phyloP scores from a whole-genome alignment of 2,888 invertebrate species.

The Cremastinae sp. region DNA sequence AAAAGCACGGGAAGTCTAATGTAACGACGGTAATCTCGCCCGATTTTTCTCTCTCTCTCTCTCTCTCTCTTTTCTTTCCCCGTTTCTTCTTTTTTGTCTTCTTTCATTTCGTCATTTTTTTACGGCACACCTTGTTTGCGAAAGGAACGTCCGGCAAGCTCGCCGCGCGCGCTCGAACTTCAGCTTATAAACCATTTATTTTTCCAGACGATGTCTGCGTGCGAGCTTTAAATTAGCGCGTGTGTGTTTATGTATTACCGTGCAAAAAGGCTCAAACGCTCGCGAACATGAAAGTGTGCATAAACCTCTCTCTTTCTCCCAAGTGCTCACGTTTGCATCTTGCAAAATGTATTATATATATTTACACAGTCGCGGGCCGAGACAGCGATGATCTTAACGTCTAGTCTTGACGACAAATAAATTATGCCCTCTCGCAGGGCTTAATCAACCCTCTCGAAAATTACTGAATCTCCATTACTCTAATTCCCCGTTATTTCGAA shows the following conservation, averaged over 20 bases:
- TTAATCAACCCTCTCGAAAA: slow-evolving; percentile 37
- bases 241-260: slow-evolving; percentile 10
- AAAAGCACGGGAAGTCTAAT: slow-evolving; percentile 49
- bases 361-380: not conserved
- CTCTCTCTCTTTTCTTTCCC: slow-evolving; percentile 21
- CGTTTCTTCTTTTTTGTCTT: no score
- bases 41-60: slow-evolving; percentile 25
- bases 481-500: slow-evolving; percentile 9
- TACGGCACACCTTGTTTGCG: slow-evolving; percentile 55
- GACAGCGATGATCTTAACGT: slow-evolving; percentile 29
- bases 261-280: slow-evolving; percentile 29
- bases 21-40: slow-evolving; percentile 51
- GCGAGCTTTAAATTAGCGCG: slow-evolving; percentile 33
- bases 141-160: slow-evolving; percentile 53
- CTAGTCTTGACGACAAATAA: slow-evolving; percentile 46
- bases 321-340: not conserved
- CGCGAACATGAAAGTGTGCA: slow-evolving; percentile 28
- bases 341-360: no score
- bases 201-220: slow-evolving; percentile 34
- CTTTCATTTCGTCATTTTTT: no score
- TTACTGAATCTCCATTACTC: slow-evolving; percentile 27
- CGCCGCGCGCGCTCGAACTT: slow-evolving; percentile 14
- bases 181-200: not conserved
- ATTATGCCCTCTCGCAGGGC: slow-evolving; percentile 21
- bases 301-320: slow-evolving; percentile 12